Conservation (phyloP, 1,140 invertebrate species). For the Neoseiulus cucumeris region DNA sequence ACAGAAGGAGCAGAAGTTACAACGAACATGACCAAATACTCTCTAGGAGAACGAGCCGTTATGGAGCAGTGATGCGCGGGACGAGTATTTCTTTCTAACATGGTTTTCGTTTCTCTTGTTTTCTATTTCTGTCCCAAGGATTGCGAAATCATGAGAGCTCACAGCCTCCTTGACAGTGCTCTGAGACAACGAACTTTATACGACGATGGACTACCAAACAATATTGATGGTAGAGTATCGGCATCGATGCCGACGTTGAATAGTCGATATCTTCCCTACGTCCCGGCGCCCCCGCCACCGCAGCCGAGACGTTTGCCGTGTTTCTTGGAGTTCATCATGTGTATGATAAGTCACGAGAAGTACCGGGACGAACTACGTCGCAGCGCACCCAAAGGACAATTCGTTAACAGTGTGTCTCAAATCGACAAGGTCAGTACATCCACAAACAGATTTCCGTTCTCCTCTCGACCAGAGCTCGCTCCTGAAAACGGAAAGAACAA, state of each 20-base stretch:
- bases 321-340: slow-evolving; percentile 29
- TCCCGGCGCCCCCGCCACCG: background rate
- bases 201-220: background rate
- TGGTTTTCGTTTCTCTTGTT: no score
- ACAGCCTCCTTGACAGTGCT: background rate
- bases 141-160: background rate
- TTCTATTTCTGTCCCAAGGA: background rate
- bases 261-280: background rate
- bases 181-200: background rate
- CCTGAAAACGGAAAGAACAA: background rate
- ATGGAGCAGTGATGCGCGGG: no score
- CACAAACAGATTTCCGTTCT: background rate
- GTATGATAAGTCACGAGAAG: slow-evolving; percentile 43
- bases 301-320: background rate
- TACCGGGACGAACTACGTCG: slow-evolving; percentile 21
- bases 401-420: slow-evolving; percentile 56
- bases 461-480: background rate
- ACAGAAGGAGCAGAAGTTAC: no score
- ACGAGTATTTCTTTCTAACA: no score
- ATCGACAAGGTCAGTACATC: slow-evolving; percentile 41
- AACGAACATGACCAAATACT: no score
- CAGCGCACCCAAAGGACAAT: slow-evolving; percentile 14
- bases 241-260: background rate
- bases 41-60: no score
- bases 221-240: background rate